Percentiles rank a stretch among this genome's conserved stretches.
Conservation (phyloP, 2,888 invertebrate genomes). For the Corbicula japonica region DNA sequence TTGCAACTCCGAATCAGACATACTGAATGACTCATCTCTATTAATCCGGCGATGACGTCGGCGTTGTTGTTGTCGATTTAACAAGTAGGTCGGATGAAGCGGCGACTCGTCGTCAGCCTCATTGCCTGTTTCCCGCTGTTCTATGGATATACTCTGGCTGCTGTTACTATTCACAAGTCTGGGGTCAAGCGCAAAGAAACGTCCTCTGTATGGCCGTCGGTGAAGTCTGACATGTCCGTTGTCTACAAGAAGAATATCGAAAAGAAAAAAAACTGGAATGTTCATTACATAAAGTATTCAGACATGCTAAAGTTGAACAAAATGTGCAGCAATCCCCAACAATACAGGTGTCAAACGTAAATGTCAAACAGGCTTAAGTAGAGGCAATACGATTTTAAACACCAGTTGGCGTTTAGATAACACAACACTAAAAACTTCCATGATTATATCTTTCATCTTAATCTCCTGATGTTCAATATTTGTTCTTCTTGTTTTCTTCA, state of each 20-base stretch:
- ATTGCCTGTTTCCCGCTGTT: slow-evolving; percentile 45
- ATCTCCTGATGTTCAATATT: too few species aligned
- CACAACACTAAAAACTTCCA: too few species aligned
- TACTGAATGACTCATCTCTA: slow-evolving; percentile 54
- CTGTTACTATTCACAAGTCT: slow-evolving; percentile 59
- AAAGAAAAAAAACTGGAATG: not conserved
- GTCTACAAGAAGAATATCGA: slow-evolving; percentile 5
- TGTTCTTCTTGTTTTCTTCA: too few species aligned
- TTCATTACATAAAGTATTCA: not conserved
- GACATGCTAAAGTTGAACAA: not conserved
- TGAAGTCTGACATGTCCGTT: slow-evolving; percentile 58
- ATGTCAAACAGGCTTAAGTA: too few species aligned
- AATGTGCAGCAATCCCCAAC: too few species aligned
- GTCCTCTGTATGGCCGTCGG: slow-evolving; percentile 58
- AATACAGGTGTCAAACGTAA: too few species aligned
- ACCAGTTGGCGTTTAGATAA: too few species aligned
- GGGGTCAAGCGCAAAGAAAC: slow-evolving; percentile 57
- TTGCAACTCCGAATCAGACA: slow-evolving; percentile 63
- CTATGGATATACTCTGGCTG: slow-evolving; percentile 48
- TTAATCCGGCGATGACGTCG: slow-evolving; percentile 36
- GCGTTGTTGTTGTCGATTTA: slow-evolving; percentile 3
- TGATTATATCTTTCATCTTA: too few species aligned
- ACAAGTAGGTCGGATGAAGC: not conserved
- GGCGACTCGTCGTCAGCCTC: slow-evolving; percentile 60
- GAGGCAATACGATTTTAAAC: too few species aligned